Conservation (phyloP, 2,113 vertebrate genomes). For the Cairina moschata region DNA sequence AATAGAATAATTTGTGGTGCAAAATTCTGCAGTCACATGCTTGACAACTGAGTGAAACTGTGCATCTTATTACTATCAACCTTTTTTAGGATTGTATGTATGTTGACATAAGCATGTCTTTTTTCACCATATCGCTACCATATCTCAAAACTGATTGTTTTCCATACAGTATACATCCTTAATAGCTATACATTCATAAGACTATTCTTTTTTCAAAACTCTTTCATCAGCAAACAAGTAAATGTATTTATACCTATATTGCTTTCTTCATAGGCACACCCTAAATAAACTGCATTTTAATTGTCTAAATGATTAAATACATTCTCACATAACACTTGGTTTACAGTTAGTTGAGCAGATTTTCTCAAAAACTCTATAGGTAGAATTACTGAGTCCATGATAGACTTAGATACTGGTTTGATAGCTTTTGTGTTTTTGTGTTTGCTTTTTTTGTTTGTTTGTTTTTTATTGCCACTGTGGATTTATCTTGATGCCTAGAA, state of each 20-base stretch:
- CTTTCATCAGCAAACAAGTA: neutral
- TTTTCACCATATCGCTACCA: neutral
- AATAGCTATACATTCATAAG: neutral
- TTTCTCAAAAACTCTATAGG: neutral
- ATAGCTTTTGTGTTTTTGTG: neutral
- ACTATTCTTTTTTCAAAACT: neutral
- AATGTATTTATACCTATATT: neutral
- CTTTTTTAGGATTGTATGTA: neutral
- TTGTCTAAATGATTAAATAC: neutral
- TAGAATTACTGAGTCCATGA: neutral
- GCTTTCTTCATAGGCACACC: neutral
- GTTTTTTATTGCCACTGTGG: neutral
- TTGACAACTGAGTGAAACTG: neutral
- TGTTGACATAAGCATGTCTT: neutral
- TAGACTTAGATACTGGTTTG: neutral
- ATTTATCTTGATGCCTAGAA: neutral
- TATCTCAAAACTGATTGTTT: neutral
- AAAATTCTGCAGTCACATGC: neutral
- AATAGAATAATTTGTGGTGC: neutral
- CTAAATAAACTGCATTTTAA: neutral
- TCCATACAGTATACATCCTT: neutral
- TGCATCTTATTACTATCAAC: neutral
- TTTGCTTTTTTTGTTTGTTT: neutral
- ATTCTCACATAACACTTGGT: neutral
- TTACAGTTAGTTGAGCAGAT: neutral